Evolutionary conservation across 2,797 vertebrate species (phyloP), one percentile per base, ranked within the genome.

Genomic region (Spea hammondii): DNA sequence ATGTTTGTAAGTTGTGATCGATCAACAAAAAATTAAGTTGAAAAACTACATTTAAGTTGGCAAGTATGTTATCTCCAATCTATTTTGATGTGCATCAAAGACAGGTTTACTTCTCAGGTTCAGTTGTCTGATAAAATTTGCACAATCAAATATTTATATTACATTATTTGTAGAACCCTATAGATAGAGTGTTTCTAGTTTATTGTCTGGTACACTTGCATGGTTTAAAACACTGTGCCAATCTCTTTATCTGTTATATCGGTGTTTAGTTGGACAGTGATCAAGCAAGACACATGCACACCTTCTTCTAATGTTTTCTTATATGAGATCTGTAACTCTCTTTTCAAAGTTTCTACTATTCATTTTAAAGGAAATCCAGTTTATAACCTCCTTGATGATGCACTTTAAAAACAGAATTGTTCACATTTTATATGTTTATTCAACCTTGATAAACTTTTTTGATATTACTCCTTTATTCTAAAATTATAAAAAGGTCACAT

Each of bases 11-110:
- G 17, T 17, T 17, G 17, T 32, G 32, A 32, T 32, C 3, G 32
- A 32, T 32, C 32, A 74, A 65, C 48, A 53, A 49, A 12, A 65
- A 74, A 74, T 53, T 65, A 45, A 76, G 74, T 76, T 57, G 8
- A 10, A 55, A 47, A 54, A 59, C 54, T 60, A 54, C 69, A 59
- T 69, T 69, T 11, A 77, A 60, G 70, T 77, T 50, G 60, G 65
- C 59, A 76, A 69, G 74, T 77, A 77, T 77, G 69, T 77, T 60
- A 60, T 32, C 50, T 55, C 17, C 48, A 49, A 71, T 72, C 47
- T 71, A 44, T 72, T 65, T 78, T 68, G 76, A 78, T 65, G 65
- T 12, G 53, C 68, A 78, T 78, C 69, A 78, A 71, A 78, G 69
- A 14, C 59, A 32, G 54, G 14, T 65, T 65, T 65, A 72, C 69